A percentile compares a stretch with the other conserved stretches of the same genome.
These are phyloP conservation scores for Diorhabda elongata DNA, from an alignment of 1,140 invertebrate species.

Conservation along the genomic window DNA sequence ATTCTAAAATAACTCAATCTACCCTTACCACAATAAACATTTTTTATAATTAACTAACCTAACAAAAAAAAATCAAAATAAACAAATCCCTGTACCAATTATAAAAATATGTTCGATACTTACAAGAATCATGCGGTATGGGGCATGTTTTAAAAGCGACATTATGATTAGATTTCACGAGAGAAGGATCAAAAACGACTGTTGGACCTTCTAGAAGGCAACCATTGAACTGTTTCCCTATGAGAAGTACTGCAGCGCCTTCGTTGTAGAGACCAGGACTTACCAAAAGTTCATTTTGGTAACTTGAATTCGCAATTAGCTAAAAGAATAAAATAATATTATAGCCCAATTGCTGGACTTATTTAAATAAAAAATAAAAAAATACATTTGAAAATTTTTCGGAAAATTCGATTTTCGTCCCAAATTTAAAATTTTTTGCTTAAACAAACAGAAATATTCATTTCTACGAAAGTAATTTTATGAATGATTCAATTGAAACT, in stretches of 20 bases:
- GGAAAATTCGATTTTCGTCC: too few relatives aligned
- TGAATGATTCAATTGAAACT: too few relatives aligned
- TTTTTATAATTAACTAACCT: too few relatives aligned
- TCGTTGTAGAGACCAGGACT: conserved; percentile 61
- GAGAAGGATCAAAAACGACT: conserved; percentile 67
- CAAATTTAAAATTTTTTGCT: too few relatives aligned
- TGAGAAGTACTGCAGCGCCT: conserved; percentile 57
- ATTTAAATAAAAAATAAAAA: too few relatives aligned
- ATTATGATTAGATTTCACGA: conserved; percentile 56
- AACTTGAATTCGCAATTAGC: conserved; percentile 74
- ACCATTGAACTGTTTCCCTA: conserved; percentile 76
- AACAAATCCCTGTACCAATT: too few relatives aligned
- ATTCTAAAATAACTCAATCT: too few relatives aligned
- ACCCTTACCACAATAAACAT: too few relatives aligned
- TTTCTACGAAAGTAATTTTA: too few relatives aligned
- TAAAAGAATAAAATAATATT: conserved; percentile 46
- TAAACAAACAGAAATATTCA: too few relatives aligned
- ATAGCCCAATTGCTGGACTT: background rate
- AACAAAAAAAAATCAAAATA: too few relatives aligned
- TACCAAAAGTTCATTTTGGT: conserved; percentile 67
- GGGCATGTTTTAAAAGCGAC: conserved; percentile 73
- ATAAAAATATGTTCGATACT: conserved; percentile 39
- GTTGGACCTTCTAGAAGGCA: conserved; percentile 81
- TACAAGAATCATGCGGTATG: conserved; percentile 64
- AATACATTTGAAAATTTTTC: too few relatives aligned